Percentiles rank a stretch among this genome's conserved stretches.
These are phyloP conservation scores for Melanophora roralis DNA, from an alignment of 2,888 invertebrate species.

Conservation along the genomic window DNA sequence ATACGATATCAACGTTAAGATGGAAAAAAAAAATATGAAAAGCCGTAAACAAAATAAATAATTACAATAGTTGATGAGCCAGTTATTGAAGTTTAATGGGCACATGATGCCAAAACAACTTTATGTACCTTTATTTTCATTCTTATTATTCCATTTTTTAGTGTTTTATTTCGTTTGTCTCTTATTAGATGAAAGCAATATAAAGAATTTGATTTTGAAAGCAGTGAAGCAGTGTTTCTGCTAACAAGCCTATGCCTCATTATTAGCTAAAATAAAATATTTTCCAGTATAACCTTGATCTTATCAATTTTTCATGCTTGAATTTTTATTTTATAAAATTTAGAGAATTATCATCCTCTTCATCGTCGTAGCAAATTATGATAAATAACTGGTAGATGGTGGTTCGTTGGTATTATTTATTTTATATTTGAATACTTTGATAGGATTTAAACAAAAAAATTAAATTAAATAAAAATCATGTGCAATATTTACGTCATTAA, in stretches of 20 bases:
- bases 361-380: slow-evolving; percentile 30
- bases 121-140: background rate
- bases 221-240: slow-evolving; percentile 35
- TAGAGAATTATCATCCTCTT: slow-evolving; percentile 13
- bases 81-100: slow-evolving; percentile 23
- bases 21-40: background rate
- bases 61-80: background rate
- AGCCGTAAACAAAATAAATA: background rate
- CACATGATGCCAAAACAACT: slow-evolving; percentile 24
- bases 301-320: slow-evolving; percentile 50
- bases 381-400: slow-evolving; percentile 23
- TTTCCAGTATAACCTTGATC: slow-evolving; percentile 30
- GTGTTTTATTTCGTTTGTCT: background rate
- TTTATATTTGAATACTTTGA: slow-evolving; percentile 51
- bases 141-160: background rate
- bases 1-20: slow-evolving; percentile 32
- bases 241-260: slow-evolving; percentile 45
- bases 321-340: background rate
- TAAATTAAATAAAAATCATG: slow-evolving; percentile 26
- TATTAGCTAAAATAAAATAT: slow-evolving; percentile 23
- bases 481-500: slow-evolving; percentile 60
- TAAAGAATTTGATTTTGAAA: slow-evolving; percentile 8
- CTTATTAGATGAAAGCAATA: slow-evolving; percentile 49
- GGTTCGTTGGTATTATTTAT: background rate
- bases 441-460: slow-evolving; percentile 40